Percentiles rank a stretch among this genome's conserved stretches.
Conservation (phyloP, 1,140 invertebrate species). For the Aphaenogaster ashmeadi region DNA sequence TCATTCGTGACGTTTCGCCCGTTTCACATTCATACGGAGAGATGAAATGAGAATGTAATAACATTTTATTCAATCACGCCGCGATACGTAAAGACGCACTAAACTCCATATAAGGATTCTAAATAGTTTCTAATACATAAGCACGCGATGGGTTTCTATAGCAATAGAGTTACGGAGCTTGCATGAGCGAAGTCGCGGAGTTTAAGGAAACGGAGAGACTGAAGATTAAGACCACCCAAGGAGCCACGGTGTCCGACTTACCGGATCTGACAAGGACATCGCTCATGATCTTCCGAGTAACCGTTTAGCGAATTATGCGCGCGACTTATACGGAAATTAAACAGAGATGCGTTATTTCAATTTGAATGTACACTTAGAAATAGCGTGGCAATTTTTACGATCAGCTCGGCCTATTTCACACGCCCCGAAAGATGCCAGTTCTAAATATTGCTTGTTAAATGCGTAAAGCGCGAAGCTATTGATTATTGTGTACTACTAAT, state of each 20-base stretch:
- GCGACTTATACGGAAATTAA: not conserved
- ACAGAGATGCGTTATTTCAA: conserved; percentile 1
- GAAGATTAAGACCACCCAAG: conserved; percentile 62
- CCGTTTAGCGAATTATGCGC: conserved; percentile 53
- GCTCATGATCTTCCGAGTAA: conserved; percentile 31
- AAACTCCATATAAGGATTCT: conserved; percentile 34
- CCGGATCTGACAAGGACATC: conserved; percentile 56
- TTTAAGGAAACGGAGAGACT: conserved; percentile 26
- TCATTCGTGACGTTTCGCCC: not conserved
- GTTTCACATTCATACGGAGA: not conserved
- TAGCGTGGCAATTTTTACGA: not conserved
- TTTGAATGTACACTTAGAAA: not conserved
- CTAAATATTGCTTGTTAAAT: not conserved
- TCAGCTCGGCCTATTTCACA: not conserved
- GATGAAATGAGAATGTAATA: not conserved
- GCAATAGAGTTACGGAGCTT: conserved; percentile 24
- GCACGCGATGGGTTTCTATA: conserved; percentile 41
- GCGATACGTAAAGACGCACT: not conserved
- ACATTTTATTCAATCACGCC: conserved; percentile 25
- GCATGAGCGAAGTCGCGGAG: conserved; percentile 18
- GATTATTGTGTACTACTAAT: not conserved
- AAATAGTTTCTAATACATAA: conserved; percentile 51
- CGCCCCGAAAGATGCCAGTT: not conserved
- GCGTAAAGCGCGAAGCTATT: not conserved
- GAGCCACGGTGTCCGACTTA: conserved; percentile 54